phyloP scores from a whole-genome alignment of 2,797 vertebrate genomes.

The Aeoliscus strigatus region DNA sequence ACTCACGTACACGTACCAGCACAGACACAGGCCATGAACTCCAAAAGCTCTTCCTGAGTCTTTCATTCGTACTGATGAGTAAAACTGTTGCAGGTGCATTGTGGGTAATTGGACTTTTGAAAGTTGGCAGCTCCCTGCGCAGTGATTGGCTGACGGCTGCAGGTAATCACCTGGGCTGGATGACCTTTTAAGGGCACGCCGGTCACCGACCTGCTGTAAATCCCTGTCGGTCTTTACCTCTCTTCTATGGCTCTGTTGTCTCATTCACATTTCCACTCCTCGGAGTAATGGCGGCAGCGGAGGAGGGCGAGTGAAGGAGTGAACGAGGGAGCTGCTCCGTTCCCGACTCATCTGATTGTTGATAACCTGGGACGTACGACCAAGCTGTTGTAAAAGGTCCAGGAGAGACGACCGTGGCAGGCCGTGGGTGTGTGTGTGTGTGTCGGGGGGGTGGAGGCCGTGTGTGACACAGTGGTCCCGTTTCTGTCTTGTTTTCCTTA shows the following conservation, averaged over 20 bases:
- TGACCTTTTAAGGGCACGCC: constrained; percentile 61
- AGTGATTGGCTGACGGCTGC: constrained; percentile 39
- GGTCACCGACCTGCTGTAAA: constrained; percentile 28
- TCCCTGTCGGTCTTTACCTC: constrained; percentile 6
- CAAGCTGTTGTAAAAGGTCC: constrained; percentile 59
- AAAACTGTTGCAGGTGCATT: too few species aligned
- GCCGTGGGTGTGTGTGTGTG: constrained; percentile 15
- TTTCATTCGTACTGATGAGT: too few species aligned
- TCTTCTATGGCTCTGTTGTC: too few species aligned
- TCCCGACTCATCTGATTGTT: constrained; percentile 49
- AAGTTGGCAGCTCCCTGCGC: constrained; percentile 18
- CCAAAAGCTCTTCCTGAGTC: too few species aligned
- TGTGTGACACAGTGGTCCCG: constrained; percentile 17
- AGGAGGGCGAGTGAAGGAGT: too few species aligned
- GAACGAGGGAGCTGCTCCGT: constrained; percentile 20
- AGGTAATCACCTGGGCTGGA: constrained; percentile 45
- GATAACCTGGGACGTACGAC: constrained; percentile 44
- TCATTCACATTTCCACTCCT: too few species aligned
- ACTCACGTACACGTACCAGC: constrained; percentile 25
- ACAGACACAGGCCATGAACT: too few species aligned
- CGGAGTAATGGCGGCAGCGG: too few species aligned
- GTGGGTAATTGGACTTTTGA: too few species aligned
- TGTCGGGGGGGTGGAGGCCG: neutral
- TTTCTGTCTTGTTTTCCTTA: constrained; percentile 23
- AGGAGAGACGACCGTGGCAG: constrained; percentile 40